Evolutionary conservation across 2,888 invertebrate genomes (phyloP).

Genomic region (Pollenia amentaria): DNA sequence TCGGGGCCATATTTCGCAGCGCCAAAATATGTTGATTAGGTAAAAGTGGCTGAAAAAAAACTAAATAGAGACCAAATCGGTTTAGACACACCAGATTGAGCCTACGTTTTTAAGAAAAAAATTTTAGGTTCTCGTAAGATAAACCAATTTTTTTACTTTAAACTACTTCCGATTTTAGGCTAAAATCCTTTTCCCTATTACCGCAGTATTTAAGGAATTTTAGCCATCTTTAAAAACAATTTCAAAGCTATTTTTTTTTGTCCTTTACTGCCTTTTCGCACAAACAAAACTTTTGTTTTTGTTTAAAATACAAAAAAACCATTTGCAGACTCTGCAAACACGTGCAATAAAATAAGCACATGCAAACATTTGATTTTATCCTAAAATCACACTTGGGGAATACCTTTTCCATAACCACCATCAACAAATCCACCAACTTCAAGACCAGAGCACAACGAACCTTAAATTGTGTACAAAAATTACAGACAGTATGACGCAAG

Average conservation of each 20-base stretch:
- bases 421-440: background rate
- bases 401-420: slow-evolving; percentile 53
- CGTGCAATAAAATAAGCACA: slow-evolving; percentile 53
- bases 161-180: no score
- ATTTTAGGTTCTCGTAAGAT: no score
- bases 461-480: slow-evolving; percentile 32
- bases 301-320: background rate
- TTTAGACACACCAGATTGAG: no score
- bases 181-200: no score
- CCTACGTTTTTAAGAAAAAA: no score
- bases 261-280: background rate
- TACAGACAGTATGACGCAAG: slow-evolving; percentile 63
- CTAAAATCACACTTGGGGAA: slow-evolving; percentile 44
- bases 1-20: no score
- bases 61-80: no score
- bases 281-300: background rate
- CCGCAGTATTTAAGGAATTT: no score
- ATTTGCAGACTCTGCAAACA: slow-evolving; percentile 48
- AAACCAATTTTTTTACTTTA: no score
- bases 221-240: no score
- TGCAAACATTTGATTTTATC: slow-evolving; percentile 47
- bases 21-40: no score
- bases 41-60: no score
- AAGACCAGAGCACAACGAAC: slow-evolving; percentile 38
- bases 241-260: background rate